phyloP scores from a whole-genome alignment of 2,113 vertebrate genomes.

The Asarcornis scutulata region DNA sequence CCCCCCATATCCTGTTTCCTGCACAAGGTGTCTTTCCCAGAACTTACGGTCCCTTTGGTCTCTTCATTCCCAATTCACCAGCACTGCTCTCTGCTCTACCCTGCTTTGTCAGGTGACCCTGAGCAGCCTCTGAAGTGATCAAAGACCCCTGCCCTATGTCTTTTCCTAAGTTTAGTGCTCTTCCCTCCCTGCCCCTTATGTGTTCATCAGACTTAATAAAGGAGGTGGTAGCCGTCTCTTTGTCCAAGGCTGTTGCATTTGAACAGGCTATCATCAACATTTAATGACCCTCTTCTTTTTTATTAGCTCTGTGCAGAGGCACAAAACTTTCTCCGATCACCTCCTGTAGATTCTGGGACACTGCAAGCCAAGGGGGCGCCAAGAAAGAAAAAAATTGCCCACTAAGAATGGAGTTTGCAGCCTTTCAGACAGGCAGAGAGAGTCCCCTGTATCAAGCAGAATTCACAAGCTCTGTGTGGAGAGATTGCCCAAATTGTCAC shows the following conservation, averaged over 20 bases:
- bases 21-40: not conserved
- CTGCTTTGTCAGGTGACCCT: not conserved
- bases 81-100: not conserved
- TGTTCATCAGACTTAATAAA: not conserved
- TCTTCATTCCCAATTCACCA: not conserved
- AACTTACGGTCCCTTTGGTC: not conserved
- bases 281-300: not conserved
- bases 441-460: conserved; percentile 8
- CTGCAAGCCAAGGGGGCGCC: not conserved
- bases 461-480: conserved; percentile 34
- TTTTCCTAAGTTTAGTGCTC: not conserved
- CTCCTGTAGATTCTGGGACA: conserved; percentile 22
- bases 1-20: not conserved
- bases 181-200: not conserved
- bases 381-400: conserved; percentile 3
- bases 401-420: conserved; percentile 19
- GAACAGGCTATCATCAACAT: not conserved
- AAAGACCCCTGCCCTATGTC: not conserved
- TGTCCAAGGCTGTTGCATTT: not conserved
- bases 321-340: conserved; percentile 2
- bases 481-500: conserved; percentile 56
- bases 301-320: not conserved
- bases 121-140: not conserved
- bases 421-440: not conserved
- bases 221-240: not conserved